Percentiles rank a stretch among this genome's conserved stretches.
Conservation (phyloP, 2,888 invertebrate species). For the Pharmacophagus antenor region DNA sequence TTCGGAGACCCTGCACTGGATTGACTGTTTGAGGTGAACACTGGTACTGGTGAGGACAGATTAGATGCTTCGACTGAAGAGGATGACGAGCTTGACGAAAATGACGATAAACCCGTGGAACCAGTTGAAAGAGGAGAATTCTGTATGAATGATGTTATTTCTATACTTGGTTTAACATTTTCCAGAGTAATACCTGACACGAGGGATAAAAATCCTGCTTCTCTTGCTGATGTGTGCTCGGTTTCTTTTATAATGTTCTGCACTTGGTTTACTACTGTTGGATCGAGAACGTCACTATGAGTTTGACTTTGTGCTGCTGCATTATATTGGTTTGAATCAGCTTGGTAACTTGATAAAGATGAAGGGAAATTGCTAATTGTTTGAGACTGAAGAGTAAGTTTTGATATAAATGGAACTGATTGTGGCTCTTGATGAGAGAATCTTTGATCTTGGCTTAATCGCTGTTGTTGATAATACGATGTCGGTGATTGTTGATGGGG, state of each 20-base stretch:
- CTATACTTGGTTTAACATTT: constrained; percentile 67
- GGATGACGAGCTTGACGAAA: constrained; percentile 38
- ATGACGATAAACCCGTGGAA: constrained; percentile 31
- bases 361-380: constrained; percentile 38
- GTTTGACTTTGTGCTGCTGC: constrained; percentile 43
- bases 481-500: constrained; percentile 32
- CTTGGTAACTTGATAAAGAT: constrained; percentile 61
- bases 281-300: constrained; percentile 59
- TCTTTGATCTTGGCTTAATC: constrained; percentile 33
- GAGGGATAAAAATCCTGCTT: constrained; percentile 62
- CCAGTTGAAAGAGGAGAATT: constrained; percentile 46
- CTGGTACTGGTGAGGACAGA: constrained; percentile 43
- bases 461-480: constrained; percentile 26
- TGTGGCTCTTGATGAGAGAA: constrained; percentile 42
- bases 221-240: constrained; percentile 65
- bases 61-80: constrained; percentile 39
- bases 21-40: constrained; percentile 41
- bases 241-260: constrained; percentile 66
- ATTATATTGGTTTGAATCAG: constrained; percentile 63
- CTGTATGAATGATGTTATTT: constrained; percentile 69
- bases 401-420: constrained; percentile 32
- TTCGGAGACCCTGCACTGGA: constrained; percentile 40
- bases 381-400: constrained; percentile 48
- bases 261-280: constrained; percentile 58
- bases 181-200: constrained; percentile 70